Evolutionary conservation across 2,888 invertebrate genomes (phyloP).

Genomic region (Drosophila ezoana): DNA sequence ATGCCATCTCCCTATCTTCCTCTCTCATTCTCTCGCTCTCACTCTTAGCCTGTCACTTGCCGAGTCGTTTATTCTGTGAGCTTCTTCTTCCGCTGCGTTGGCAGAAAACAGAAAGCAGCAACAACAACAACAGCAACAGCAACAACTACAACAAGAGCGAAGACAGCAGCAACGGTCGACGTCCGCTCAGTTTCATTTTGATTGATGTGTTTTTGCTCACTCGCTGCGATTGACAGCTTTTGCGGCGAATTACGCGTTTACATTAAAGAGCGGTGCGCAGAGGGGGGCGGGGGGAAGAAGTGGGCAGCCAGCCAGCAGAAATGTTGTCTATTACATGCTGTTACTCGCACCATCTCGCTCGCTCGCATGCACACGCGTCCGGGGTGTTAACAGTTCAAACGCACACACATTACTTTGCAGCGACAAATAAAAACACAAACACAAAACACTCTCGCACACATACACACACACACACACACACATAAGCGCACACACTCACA

Average conservation of each 20-base stretch:
- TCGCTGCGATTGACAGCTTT: constrained; percentile 58
- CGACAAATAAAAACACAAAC: constrained; percentile 31
- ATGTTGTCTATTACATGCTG: constrained; percentile 37
- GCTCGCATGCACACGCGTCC: constrained; percentile 17
- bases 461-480: constrained; percentile 17
- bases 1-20: constrained; percentile 1
- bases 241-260: constrained; percentile 56
- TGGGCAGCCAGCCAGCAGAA: constrained; percentile 20
- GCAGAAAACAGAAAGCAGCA: constrained; percentile 48
- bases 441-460: constrained; percentile 9
- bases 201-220: constrained; percentile 62
- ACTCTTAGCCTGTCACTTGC: constrained; percentile 28
- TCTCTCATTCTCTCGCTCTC: constrained; percentile 3
- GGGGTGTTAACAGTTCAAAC: constrained; percentile 33
- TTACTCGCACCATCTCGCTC: constrained; percentile 24
- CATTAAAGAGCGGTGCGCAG: constrained; percentile 36
- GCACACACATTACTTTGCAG: constrained; percentile 28
- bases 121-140: constrained; percentile 5
- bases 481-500: constrained; percentile 23
- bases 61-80: constrained; percentile 39
- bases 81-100: constrained; percentile 51
- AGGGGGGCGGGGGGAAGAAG: neutral
- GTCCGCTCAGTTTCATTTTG: constrained; percentile 61
- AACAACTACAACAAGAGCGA: constrained; percentile 5
- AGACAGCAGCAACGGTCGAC: constrained; percentile 39